phyloP scores from a whole-genome alignment of 1,140 invertebrate species.

The Thaumatotibia leucotreta region DNA sequence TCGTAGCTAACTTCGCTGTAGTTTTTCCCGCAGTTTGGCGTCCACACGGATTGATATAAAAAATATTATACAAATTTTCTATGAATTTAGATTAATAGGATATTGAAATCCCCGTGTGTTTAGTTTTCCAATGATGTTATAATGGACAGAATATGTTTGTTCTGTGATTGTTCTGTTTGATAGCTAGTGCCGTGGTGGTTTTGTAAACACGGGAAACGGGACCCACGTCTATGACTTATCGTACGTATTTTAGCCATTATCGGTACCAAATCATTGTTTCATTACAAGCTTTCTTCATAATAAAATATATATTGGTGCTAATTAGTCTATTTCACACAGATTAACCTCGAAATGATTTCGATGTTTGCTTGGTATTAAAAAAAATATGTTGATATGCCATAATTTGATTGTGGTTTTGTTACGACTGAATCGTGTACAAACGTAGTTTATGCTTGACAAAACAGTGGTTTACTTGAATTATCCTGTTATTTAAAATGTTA shows the following conservation, averaged over 20 bases:
- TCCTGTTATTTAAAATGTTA: not conserved
- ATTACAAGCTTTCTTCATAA: slow-evolving; percentile 17
- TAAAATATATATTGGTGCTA: slow-evolving; percentile 20
- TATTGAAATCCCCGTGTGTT: slow-evolving; percentile 41
- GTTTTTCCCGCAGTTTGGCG: slow-evolving; percentile 75
- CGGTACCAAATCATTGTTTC: slow-evolving; percentile 31
- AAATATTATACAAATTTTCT: slow-evolving; percentile 57
- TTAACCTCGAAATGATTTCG: slow-evolving; percentile 49
- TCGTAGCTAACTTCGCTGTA: slow-evolving; percentile 64
- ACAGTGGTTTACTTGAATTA: not conserved
- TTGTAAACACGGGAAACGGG: slow-evolving; percentile 70
- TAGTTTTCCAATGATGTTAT: slow-evolving; percentile 52
- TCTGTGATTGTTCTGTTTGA: slow-evolving; percentile 55
- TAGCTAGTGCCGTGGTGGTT: slow-evolving; percentile 50
- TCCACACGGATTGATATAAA: slow-evolving; percentile 65
- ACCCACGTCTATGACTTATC: slow-evolving; percentile 73
- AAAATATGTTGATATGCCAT: slow-evolving; percentile 29
- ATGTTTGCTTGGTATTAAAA: slow-evolving; percentile 47
- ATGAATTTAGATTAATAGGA: slow-evolving; percentile 69
- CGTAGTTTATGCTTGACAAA: slow-evolving; percentile 6
- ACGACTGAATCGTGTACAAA: slow-evolving; percentile 22
- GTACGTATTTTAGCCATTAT: slow-evolving; percentile 68
- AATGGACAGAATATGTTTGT: slow-evolving; percentile 55
- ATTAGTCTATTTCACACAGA: slow-evolving; percentile 15
- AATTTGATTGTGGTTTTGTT: slow-evolving; percentile 33